Evolutionary conservation across 2,797 vertebrate species (phyloP).

Genomic region (Tapirus indicus): DNA sequence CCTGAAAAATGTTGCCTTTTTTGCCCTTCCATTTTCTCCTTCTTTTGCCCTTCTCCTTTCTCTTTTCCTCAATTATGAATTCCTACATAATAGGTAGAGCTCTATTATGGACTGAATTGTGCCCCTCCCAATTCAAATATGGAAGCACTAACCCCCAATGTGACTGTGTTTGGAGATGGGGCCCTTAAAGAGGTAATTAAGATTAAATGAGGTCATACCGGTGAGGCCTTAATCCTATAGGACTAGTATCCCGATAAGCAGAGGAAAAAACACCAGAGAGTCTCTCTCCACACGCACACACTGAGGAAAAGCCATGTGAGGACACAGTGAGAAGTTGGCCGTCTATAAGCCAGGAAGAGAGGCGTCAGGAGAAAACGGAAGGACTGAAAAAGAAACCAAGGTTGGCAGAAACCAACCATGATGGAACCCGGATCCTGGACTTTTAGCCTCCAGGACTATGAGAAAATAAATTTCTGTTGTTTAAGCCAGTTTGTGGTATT

Average conservation of each 20-base stretch:
- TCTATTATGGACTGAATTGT: background rate
- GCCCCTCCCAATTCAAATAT: background rate
- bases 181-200: no score
- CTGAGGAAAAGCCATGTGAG: background rate
- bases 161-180: no score
- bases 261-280: background rate
- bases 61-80: background rate
- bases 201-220: no score
- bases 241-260: background rate
- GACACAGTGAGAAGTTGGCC: background rate
- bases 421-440: background rate
- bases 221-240: background rate
- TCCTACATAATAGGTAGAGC: background rate
- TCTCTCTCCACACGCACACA: fast-evolving
- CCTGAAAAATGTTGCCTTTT: background rate
- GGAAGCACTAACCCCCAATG: background rate
- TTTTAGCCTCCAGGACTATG: background rate
- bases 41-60: background rate
- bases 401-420: background rate
- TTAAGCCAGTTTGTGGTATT: background rate
- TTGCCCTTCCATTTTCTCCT: background rate
- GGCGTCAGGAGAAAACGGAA: background rate
- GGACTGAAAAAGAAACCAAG: no score
- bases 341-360: background rate
- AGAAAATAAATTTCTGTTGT: background rate